Conservation (phyloP, 2,113 vertebrate species). For the Scatophagus argus region DNA sequence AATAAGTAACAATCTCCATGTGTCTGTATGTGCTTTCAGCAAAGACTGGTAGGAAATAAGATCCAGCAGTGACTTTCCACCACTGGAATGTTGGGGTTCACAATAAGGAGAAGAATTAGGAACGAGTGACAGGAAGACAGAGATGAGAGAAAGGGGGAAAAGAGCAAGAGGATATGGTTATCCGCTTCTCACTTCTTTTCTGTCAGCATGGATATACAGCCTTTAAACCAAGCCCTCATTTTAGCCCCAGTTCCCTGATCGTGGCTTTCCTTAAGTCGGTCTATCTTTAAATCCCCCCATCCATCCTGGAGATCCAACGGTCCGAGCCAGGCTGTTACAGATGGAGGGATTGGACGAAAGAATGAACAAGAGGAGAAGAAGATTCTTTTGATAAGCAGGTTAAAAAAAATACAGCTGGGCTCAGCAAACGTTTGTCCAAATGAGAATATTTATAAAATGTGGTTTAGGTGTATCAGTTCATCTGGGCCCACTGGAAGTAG, state of each 20-base stretch:
- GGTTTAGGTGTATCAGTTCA: conserved; percentile 19
- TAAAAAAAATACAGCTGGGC: conserved; percentile 30
- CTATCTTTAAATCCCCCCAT: conserved; percentile 63
- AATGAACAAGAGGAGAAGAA: conserved; percentile 6
- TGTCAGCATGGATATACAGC: conserved; percentile 35
- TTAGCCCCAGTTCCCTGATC: conserved; percentile 33
- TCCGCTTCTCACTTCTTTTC: conserved; percentile 31
- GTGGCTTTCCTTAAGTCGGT: conserved; percentile 36
- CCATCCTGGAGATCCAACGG: conserved; percentile 41
- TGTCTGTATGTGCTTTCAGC: conserved; percentile 63
- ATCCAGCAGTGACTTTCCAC: conserved; percentile 71
- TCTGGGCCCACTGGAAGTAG: conserved; percentile 2
- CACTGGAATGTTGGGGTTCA: conserved; percentile 69
- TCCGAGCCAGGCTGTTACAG: conserved; percentile 20
- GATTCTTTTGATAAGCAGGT: conserved; percentile 18
- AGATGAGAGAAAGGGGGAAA: conserved; percentile 29
- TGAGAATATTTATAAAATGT: conserved; percentile 35
- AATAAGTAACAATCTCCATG: conserved; percentile 72
- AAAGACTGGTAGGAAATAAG: conserved; percentile 58
- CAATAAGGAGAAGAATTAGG: conserved; percentile 41
- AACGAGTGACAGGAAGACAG: conserved; percentile 29
- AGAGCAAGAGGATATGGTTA: conserved; percentile 3
- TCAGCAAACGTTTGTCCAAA: conserved; percentile 31
- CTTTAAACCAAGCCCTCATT: conserved; percentile 37
- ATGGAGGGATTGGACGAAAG: conserved; percentile 2